phyloP scores from a whole-genome alignment of 2,797 vertebrate species.

The Halcyon leucocephala region DNA sequence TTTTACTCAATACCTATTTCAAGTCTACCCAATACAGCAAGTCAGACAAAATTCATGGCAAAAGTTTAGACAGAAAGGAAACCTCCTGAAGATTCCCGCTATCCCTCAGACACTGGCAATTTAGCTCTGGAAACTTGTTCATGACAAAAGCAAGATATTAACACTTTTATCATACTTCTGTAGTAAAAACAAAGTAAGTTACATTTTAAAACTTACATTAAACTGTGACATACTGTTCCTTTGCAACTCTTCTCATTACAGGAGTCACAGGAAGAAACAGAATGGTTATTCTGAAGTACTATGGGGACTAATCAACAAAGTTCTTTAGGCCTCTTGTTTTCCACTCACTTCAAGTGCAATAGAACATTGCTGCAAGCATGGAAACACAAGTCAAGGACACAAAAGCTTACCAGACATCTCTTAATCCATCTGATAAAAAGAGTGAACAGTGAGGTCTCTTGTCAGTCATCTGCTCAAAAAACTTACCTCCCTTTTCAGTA shows the following conservation, averaged over 20 bases:
- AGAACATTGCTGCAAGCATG: not conserved
- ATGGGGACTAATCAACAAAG: not conserved
- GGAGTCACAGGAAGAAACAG: not conserved
- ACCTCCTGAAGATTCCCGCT: not conserved
- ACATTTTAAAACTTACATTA: not conserved
- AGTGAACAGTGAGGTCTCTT: not conserved
- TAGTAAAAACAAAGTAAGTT: not conserved
- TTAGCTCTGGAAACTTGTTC: not conserved
- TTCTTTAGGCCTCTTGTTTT: not conserved
- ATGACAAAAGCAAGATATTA: not conserved
- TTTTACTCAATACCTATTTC: not conserved
- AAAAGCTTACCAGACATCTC: not conserved
- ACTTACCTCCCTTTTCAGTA: not conserved
- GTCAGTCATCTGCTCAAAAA: not conserved
- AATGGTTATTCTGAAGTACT: not conserved
- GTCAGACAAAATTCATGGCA: not conserved
- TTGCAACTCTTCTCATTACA: not conserved
- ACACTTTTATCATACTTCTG: not conserved
- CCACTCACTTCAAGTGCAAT: not conserved
- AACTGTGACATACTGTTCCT: not conserved
- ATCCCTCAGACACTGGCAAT: not conserved
- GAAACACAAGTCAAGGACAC: not conserved
- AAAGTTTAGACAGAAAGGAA: not conserved
- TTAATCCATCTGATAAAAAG: not conserved
- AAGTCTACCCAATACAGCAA: rapidly evolving